Evolutionary conservation across 1,140 invertebrate species (phyloP).

Genomic region (Ctenoplectra terminalis): DNA sequence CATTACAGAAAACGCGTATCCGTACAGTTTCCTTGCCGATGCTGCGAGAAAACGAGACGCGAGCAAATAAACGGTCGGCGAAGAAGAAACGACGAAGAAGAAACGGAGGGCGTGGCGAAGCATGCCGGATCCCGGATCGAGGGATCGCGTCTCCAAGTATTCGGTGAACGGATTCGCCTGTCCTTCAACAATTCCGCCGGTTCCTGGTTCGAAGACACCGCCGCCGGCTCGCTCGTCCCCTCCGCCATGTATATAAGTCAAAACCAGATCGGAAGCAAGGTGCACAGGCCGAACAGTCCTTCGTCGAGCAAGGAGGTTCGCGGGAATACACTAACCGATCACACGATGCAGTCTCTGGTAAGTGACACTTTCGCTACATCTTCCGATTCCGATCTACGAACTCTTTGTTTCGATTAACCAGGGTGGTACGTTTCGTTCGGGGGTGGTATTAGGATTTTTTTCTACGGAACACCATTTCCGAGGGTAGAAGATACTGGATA

Average conservation of each 20-base stretch:
- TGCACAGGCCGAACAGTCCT: slow-evolving; percentile 70
- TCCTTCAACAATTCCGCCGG: slow-evolving; percentile 67
- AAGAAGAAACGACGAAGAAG: slow-evolving; percentile 14
- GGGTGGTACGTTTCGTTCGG: too few species aligned
- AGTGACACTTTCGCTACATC: slow-evolving; percentile 22
- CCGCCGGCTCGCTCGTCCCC: slow-evolving; percentile 34
- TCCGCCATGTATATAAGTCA: slow-evolving; percentile 72
- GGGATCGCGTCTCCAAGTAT: slow-evolving; percentile 56
- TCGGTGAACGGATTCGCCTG: slow-evolving; percentile 67
- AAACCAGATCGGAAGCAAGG: slow-evolving; percentile 66
- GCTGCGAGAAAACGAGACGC: neutral
- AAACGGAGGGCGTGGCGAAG: slow-evolving; percentile 39
- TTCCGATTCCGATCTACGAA: too few species aligned
- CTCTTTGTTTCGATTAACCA: too few species aligned
- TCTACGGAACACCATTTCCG: too few species aligned
- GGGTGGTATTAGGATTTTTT: too few species aligned
- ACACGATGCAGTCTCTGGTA: slow-evolving; percentile 65
- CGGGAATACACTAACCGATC: slow-evolving; percentile 24
- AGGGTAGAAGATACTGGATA: too few species aligned
- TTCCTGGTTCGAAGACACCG: too few species aligned
- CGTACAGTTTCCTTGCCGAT: neutral
- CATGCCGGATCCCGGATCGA: slow-evolving; percentile 51
- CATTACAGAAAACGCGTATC: slow-evolving; percentile 22
- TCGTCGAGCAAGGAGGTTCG: slow-evolving; percentile 67
- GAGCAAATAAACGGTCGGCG: slow-evolving; percentile 7